Evolutionary conservation across 2,888 invertebrate genomes (phyloP).

Genomic region (Anthophora plumipes): DNA sequence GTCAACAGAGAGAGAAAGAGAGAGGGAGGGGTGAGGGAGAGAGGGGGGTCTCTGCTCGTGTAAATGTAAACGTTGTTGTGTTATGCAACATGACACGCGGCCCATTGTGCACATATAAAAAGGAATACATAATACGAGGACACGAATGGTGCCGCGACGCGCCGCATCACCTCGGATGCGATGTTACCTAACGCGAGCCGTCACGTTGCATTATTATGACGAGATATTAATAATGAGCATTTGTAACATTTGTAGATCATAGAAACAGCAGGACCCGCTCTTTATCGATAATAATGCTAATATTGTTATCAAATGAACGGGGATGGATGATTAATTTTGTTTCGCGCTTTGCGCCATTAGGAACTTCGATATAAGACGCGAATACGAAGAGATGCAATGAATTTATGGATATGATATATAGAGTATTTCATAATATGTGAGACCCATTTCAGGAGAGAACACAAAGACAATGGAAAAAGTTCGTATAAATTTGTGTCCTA

Average conservation of each 20-base stretch:
- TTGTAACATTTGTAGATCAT: background rate
- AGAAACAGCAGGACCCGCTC: background rate
- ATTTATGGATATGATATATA: too few relatives aligned
- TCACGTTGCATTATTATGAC: conserved; percentile 30
- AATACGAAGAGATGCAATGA: background rate
- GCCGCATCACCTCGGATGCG: background rate
- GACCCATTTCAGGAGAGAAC: too few relatives aligned
- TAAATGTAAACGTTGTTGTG: conserved; percentile 6
- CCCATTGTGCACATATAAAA: conserved; percentile 27
- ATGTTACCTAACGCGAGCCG: conserved; percentile 30
- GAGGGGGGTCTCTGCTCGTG: background rate
- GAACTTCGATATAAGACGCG: background rate
- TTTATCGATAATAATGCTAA: conserved; percentile 8
- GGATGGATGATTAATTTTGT: conserved; percentile 3
- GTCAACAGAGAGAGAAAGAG: background rate
- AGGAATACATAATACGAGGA: conserved; percentile 24
- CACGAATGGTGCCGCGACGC: background rate
- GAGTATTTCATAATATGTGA: too few relatives aligned
- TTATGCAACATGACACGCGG: conserved; percentile 35
- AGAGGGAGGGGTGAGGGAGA: background rate
- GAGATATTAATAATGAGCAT: conserved; percentile 21
- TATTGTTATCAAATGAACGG: conserved; percentile 8
- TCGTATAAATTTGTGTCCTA: too few relatives aligned
- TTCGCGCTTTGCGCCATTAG: background rate
- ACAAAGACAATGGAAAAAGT: too few relatives aligned